Conservation (phyloP, 2,113 vertebrate species). For the Pterocles orientalis region DNA sequence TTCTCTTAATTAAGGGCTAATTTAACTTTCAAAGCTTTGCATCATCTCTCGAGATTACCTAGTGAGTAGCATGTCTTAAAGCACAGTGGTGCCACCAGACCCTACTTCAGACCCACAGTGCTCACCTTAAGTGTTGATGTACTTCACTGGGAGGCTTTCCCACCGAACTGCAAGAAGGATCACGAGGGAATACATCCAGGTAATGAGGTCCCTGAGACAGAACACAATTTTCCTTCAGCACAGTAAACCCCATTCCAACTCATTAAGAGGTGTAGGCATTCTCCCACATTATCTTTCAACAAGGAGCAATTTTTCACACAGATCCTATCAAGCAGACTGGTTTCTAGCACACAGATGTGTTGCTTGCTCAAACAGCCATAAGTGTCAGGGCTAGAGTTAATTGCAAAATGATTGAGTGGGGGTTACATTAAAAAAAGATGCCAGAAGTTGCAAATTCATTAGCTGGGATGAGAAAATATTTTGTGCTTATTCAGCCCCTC, state of each 20-base stretch:
- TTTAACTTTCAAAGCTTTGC: background rate
- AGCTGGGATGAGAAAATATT: background rate
- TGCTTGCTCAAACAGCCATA: background rate
- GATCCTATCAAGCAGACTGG: background rate
- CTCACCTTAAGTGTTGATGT: background rate
- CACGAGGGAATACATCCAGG: rapidly evolving
- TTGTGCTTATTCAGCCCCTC: background rate
- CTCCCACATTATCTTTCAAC: background rate
- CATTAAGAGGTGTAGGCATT: background rate
- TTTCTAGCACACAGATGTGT: background rate
- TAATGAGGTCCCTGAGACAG: background rate
- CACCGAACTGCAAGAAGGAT: background rate
- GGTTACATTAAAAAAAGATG: background rate
- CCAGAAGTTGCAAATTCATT: conserved; percentile 15
- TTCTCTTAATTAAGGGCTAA: conserved; percentile 51
- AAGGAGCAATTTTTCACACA: background rate
- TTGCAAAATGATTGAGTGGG: conserved; percentile 26
- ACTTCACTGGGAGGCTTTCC: background rate
- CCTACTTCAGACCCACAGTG: background rate
- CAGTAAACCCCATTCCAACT: background rate
- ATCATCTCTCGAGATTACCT: background rate
- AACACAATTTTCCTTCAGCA: background rate
- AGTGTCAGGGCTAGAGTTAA: conserved; percentile 22
- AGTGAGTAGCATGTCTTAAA: background rate
- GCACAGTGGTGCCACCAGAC: background rate